Evolutionary conservation across 2,888 invertebrate genomes (phyloP).

Genomic region (Phengaris alcon): DNA sequence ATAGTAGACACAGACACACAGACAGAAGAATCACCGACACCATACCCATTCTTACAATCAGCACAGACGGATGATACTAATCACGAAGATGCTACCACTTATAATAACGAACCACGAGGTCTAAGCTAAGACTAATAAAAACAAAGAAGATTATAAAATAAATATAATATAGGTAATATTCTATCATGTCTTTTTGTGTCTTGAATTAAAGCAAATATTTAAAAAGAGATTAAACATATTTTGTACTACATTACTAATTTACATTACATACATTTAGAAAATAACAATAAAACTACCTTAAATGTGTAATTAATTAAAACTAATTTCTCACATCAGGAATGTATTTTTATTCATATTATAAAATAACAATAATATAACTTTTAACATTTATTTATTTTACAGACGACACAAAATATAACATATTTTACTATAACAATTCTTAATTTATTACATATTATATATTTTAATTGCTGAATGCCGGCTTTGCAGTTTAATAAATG

Average conservation of each 20-base stretch:
- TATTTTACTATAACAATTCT: neutral
- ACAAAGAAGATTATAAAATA: too few species aligned
- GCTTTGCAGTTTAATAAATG: neutral
- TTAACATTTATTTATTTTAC: conserved; percentile 15
- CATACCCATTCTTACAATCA: neutral
- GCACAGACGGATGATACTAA: neutral
- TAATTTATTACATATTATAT: neutral
- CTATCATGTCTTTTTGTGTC: too few species aligned
- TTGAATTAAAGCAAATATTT: neutral
- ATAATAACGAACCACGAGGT: too few species aligned
- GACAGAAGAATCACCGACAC: neutral
- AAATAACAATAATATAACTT: conserved; percentile 28
- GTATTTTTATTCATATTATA: conserved; percentile 28
- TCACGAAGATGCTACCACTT: too few species aligned
- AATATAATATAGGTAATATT: too few species aligned
- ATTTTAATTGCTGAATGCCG: neutral
- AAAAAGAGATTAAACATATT: neutral
- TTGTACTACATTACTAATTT: too few species aligned
- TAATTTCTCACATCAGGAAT: conserved; percentile 27
- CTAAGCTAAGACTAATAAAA: too few species aligned
- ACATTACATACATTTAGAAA: too few species aligned
- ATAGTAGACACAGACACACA: neutral
- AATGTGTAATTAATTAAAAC: neutral
- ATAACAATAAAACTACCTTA: too few species aligned
- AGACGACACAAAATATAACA: conserved; percentile 21